Conservation (phyloP, 2,797 vertebrate species). For the Silurus aristotelis region DNA sequence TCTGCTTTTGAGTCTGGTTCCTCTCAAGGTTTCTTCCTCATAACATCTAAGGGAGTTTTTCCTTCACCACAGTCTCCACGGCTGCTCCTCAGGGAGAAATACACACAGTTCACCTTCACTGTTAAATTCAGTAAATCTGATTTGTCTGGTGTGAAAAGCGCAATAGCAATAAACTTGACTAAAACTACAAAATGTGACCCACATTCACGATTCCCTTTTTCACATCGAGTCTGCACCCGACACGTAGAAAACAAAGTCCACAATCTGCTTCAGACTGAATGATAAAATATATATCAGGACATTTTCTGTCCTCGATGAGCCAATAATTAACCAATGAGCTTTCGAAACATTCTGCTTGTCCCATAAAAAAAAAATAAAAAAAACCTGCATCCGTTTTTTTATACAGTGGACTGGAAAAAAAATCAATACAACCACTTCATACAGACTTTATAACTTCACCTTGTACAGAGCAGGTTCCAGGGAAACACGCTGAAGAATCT, state of each 20-base stretch:
- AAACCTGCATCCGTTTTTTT: neutral
- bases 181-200: neutral
- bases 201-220: neutral
- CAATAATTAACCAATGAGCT: neutral
- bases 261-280: neutral
- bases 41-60: too few species aligned
- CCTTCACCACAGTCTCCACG: too few species aligned
- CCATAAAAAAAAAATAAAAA: neutral
- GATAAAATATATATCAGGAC: neutral
- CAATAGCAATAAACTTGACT: too few species aligned
- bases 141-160: too few species aligned
- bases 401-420: neutral
- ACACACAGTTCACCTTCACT: too few species aligned
- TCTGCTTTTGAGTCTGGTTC: too few species aligned
- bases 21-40: too few species aligned
- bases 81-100: too few species aligned
- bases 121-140: too few species aligned
- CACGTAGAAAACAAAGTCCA: neutral
- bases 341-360: neutral
- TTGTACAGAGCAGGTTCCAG: neutral
- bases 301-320: neutral
- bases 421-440: neutral
- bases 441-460: too few species aligned
- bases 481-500: neutral
- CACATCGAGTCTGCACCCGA: too few species aligned